Evolutionary conservation across 2,888 invertebrate genomes (phyloP), one percentile per base, ranked within the genome.

Genomic region (Bembecia ichneumoniformis): DNA sequence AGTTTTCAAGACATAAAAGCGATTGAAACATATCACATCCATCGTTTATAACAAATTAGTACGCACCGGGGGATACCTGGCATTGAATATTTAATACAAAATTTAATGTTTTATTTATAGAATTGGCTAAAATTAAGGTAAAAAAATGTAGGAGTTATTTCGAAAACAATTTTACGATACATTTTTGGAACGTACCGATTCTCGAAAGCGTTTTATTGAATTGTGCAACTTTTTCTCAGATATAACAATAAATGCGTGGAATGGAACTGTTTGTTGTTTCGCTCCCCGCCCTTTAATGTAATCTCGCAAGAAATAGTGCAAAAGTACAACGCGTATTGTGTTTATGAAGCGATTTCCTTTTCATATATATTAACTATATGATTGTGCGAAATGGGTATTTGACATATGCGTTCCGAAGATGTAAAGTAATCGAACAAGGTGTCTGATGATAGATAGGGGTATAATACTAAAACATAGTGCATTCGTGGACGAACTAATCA

Each of bases 401-500:
- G 13, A 13, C 13, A 47, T 40, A 14, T 44, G 17, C 44, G 15
- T 49, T 47, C 46, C 51, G 47, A 50, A 51, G 55, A 52, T 65
- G 69, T 69, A 65, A 58, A 63, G 68, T 64, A 64, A 68, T 66
- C 62, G 63, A 66, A 64, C 67, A 68, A 71, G 72, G 73, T 74
- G 77, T 78, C 75, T 68, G 67, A 62, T 57, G 55, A 67, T 74
- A 77, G 75, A 71, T 82, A 77, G 79, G 78, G 79, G 71, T 81
- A 71, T 71, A 66, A 75, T 74, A 79, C 73, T 79, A 79, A 82
- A 83, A 79, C 79, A 81, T 80, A 78, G 80, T 80, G 82, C 80
- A 83, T 80, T 80, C 74, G 79, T 80, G 79, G 76, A 81, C 77
- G 72, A 81, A 80, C 77, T 75, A 78, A 81, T 76, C 77, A 77